A percentile compares a stretch with the other conserved stretches of the same genome.
These are phyloP conservation scores for Exephanes ischioxanthus DNA, from an alignment of 2,888 invertebrate genomes.

Conservation along the genomic window DNA sequence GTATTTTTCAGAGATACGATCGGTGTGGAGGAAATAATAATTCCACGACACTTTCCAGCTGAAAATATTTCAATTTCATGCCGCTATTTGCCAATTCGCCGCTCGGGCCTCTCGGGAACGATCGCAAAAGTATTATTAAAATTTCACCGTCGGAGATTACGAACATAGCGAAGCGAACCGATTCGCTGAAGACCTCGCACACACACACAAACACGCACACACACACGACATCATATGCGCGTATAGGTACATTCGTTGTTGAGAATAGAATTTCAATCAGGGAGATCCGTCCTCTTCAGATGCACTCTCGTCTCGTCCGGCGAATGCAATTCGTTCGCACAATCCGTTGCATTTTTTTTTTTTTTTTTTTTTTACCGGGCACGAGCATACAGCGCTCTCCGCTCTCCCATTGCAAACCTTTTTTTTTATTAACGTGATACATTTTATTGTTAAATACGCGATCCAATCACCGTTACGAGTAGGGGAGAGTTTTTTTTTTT, in stretches of 20 bases:
- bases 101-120: slow-evolving; percentile 3
- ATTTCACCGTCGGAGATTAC: slow-evolving; percentile 49
- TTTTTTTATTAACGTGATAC: too few species aligned
- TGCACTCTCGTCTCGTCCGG: slow-evolving; percentile 35
- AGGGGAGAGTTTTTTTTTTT: too few species aligned
- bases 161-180: slow-evolving; percentile 50
- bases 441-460: too few species aligned
- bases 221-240: background rate
- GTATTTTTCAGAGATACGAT: background rate
- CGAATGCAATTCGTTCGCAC: slow-evolving; percentile 48
- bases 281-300: slow-evolving; percentile 36
- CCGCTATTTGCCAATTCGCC: slow-evolving; percentile 30
- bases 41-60: background rate
- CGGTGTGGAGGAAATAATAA: slow-evolving; percentile 1
- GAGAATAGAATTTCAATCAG: slow-evolving; percentile 51
- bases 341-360: slow-evolving; percentile 22
- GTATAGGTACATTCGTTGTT: slow-evolving; percentile 46
- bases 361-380: background rate
- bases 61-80: slow-evolving; percentile 24
- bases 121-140: slow-evolving; percentile 44
- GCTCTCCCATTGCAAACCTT: too few species aligned
- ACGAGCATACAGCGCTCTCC: background rate
- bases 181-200: slow-evolving; percentile 18
- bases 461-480: too few species aligned
- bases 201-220: background rate